phyloP scores from a whole-genome alignment of 2,888 invertebrate species.

The Monochamus alternatus region DNA sequence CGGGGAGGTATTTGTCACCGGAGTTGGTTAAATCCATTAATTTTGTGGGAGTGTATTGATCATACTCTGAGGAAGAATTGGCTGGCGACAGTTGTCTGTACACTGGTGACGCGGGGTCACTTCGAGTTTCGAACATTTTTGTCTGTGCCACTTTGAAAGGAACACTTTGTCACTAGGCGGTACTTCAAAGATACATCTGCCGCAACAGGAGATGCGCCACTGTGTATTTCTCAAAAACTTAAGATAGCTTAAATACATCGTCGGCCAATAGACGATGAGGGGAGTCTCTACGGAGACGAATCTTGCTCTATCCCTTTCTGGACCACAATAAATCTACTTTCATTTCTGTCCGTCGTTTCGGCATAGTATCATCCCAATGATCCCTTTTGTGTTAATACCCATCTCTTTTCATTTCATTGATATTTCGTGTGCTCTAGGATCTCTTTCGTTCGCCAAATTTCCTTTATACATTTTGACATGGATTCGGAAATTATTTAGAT shows the following conservation, averaged over 20 bases:
- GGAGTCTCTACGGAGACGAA: conserved; percentile 56
- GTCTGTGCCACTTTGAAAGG: conserved; percentile 9
- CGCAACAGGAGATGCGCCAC: conserved; percentile 49
- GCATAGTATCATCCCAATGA: conserved; percentile 48
- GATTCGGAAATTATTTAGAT: background rate
- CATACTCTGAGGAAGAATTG: conserved; percentile 59
- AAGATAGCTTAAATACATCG: conserved; percentile 55
- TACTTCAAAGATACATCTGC: conserved; percentile 37
- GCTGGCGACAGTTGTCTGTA: conserved; percentile 61
- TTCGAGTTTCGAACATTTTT: conserved; percentile 65
- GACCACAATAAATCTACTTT: conserved; percentile 28
- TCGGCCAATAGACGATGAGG: conserved; percentile 52
- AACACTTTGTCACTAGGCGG: conserved; percentile 42
- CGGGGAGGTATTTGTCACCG: conserved; percentile 61
- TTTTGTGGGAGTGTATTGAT: conserved; percentile 64
- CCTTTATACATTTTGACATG: background rate
- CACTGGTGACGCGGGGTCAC: conserved; percentile 65
- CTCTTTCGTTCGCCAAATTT: background rate
- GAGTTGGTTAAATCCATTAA: conserved; percentile 70
- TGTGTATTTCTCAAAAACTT: conserved; percentile 55
- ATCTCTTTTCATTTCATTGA: conserved; percentile 52
- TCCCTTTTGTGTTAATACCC: conserved; percentile 37
- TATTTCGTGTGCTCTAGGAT: conserved; percentile 47
- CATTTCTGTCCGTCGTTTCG: conserved; percentile 47
- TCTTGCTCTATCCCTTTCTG: conserved; percentile 49